Conservation (phyloP, 2,113 vertebrate genomes). For the Isichthys henryi region DNA sequence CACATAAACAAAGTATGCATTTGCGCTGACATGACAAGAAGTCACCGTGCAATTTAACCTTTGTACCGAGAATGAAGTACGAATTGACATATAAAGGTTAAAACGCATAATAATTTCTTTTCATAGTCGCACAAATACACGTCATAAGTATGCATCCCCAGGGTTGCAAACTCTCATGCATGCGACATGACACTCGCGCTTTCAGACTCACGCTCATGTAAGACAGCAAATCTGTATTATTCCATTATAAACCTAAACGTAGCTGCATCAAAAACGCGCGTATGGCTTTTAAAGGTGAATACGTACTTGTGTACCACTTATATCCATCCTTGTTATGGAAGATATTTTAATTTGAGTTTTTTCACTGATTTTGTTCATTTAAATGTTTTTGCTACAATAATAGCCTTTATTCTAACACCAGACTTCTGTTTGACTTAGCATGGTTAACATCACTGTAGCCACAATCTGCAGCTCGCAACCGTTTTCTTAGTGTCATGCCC, state of each 20-base stretch:
- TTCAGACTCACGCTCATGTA: no score
- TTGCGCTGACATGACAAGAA: background rate
- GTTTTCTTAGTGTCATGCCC: background rate
- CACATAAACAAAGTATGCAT: background rate
- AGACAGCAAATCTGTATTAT: no score
- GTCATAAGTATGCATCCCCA: no score
- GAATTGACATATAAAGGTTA: background rate
- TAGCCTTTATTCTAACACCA: background rate
- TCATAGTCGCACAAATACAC: background rate
- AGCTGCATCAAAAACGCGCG: no score
- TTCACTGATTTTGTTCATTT: background rate
- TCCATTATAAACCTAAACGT: no score
- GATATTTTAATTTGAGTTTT: background rate
- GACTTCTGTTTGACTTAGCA: no score
- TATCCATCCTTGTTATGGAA: background rate
- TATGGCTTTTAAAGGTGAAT: background rate
- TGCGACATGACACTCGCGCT: no score
- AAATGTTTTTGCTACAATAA: background rate
- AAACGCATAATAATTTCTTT: background rate
- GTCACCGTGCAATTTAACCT: background rate
- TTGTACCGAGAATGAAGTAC: background rate
- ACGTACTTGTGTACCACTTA: background rate
- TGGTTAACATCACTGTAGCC: background rate
- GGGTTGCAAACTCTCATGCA: no score
- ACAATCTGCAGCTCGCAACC: background rate